Base-by-base conservation (phyloP, 2,797 vertebrate species). In the Heterohyrax brucei region DNA sequence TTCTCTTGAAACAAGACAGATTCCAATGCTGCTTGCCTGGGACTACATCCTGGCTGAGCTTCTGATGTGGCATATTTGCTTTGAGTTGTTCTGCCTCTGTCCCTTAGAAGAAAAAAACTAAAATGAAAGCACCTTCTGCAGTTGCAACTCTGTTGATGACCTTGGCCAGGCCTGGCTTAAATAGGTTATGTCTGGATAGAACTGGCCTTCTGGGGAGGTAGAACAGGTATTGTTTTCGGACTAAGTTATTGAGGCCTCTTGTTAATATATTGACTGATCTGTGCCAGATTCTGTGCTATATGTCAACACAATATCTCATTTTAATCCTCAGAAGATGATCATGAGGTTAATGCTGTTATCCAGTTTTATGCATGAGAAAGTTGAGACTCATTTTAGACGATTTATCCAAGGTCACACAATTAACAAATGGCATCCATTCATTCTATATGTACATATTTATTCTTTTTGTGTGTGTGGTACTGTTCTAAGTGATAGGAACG, bases 341-440 rank as follows among this genome's bases (percentile, higher is more conserved):
- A n/a, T 68, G 28, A 86, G 10, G 68, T 66, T 66, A 10, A 18
- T 82, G 10, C 59, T 88, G 13, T 59, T 62, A 72, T 83, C 59
- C 33, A 72, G 39, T 84, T 93, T 72, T 94, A 66, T 61, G 81
- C 14, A 19, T 87, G 28, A 80, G 33, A 88, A 76, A 95, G 61
- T 30, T 39, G 13, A 93, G 62, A 7, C 44, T 93, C 44, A 59
- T 18, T 21, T 87, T 87, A 84, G 10, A 46, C 70, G 30, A 64
- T 66, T 93, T 84, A 88, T 77, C 30, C 53, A 85, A 64, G 33
- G 16, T 66, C 10, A 88, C 13, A 64, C 9, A 93, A 33, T 62
- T 88, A 66, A 72, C 48, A 94, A 62, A 48, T 80, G 10, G 30
- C 14, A 39, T 91, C 78, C 75, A 93, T 91, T 79, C 75, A 93